A percentile compares a stretch with the other conserved stretches of the same genome.
Evolutionary conservation across 2,888 invertebrate species (phyloP).

Genomic region (Furcula furcula): DNA sequence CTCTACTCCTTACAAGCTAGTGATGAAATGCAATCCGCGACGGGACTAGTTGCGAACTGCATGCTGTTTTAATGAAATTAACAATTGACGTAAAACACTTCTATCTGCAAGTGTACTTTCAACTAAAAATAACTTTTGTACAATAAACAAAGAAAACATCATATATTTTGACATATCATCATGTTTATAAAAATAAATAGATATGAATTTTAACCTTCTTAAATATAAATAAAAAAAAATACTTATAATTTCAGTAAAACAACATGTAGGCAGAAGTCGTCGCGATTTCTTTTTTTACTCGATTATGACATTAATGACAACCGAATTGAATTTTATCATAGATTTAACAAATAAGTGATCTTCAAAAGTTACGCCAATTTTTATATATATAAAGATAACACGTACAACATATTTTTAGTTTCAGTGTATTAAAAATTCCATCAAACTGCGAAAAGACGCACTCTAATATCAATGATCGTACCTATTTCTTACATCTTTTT

Average conservation of each 20-base stretch:
- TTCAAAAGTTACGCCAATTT: slow-evolving; percentile 27
- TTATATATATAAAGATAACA: slow-evolving; percentile 37
- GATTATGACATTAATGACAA: slow-evolving; percentile 32
- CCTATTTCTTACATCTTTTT: too few relatives aligned
- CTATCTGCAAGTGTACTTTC: slow-evolving; percentile 8
- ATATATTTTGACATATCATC: too few relatives aligned
- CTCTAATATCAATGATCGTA: too few relatives aligned
- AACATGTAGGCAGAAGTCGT: slow-evolving; percentile 69
- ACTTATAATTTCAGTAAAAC: slow-evolving; percentile 51
- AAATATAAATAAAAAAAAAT: slow-evolving; percentile 2
- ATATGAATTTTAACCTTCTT: background rate
- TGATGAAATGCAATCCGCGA: slow-evolving; percentile 70
- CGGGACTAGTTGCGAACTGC: slow-evolving; percentile 72
- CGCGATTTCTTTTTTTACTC: slow-evolving; percentile 49
- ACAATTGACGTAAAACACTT: slow-evolving; percentile 29
- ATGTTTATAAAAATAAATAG: background rate
- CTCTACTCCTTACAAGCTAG: slow-evolving; percentile 60
- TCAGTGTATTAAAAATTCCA: slow-evolving; percentile 33
- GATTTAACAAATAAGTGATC: slow-evolving; percentile 34
- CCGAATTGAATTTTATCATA: slow-evolving; percentile 30
- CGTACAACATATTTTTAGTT: slow-evolving; percentile 21
- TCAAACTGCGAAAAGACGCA: too few relatives aligned
- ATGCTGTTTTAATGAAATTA: slow-evolving; percentile 55
- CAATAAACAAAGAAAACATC: background rate
- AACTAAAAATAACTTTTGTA: background rate